A percentile compares a stretch with the other conserved stretches of the same genome.
Conservation (phyloP, 2,888 invertebrate genomes). For the Hirtodrosophila cameraria region DNA sequence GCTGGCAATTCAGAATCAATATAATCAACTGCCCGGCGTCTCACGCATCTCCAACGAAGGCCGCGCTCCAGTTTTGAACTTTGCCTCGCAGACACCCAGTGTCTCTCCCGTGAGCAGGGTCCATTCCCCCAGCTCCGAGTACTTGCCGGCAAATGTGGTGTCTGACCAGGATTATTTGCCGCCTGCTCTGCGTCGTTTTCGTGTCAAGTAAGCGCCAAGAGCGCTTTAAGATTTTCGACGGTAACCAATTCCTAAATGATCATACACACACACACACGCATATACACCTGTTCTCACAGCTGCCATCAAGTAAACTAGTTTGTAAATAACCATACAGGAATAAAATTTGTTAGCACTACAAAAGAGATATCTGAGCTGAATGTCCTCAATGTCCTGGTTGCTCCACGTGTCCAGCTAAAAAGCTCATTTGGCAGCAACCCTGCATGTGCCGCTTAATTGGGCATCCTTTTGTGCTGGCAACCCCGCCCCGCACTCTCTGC, state of each 20-base stretch:
- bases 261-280: conserved; percentile 19
- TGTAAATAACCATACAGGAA: conserved; percentile 58
- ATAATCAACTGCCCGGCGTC: conserved; percentile 76
- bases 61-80: conserved; percentile 77
- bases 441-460: conserved; percentile 60
- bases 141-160: conserved; percentile 50
- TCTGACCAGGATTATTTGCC: conserved; percentile 64
- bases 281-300: conserved; percentile 11
- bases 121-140: conserved; percentile 46
- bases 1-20: conserved; percentile 80
- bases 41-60: conserved; percentile 79
- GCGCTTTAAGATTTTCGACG: conserved; percentile 19
- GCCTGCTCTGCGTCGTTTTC: conserved; percentile 71
- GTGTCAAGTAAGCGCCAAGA: conserved; percentile 59
- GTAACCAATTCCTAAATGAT: conserved; percentile 63
- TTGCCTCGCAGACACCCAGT: conserved; percentile 62
- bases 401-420: not conserved
- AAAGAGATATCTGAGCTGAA: conserved; percentile 28
- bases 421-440: conserved; percentile 40
- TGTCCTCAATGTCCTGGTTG: not conserved
- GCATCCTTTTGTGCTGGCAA: conserved; percentile 28
- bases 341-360: conserved; percentile 60
- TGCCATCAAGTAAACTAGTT: conserved; percentile 54
- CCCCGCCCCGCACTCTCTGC: not conserved
- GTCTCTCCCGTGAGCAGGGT: conserved; percentile 17